Percentiles rank a stretch among this genome's conserved stretches.
phyloP scores from a whole-genome alignment of 2,113 vertebrate genomes.

The Coracopsis vasa region DNA sequence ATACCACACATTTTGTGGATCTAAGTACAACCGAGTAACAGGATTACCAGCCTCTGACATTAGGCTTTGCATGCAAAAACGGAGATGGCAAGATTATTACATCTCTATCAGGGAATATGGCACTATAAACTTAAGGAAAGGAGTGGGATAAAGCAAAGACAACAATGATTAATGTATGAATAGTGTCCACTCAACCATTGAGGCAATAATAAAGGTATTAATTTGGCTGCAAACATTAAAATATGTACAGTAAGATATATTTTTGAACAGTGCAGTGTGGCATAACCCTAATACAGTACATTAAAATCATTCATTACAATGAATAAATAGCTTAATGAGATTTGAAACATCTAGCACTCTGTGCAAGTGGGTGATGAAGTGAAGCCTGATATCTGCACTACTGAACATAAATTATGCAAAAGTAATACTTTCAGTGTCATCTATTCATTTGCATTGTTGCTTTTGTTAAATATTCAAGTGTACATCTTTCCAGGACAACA shows the following conservation, averaged over 20 bases:
- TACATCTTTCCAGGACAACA: constrained; percentile 79
- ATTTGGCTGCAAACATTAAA: constrained; percentile 72
- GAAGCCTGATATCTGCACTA: constrained; percentile 69
- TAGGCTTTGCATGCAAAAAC: background rate
- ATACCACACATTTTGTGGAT: background rate
- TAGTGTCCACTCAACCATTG: constrained; percentile 68
- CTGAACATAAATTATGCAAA: constrained; percentile 82
- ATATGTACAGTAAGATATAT: constrained; percentile 68
- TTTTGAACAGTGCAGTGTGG: constrained; percentile 72
- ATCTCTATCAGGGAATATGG: background rate
- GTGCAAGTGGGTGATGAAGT: constrained; percentile 68
- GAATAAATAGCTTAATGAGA: constrained; percentile 82
- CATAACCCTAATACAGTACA: constrained; percentile 72
- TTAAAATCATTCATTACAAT: constrained; percentile 78
- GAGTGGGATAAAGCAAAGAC: constrained; percentile 9
- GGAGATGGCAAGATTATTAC: background rate
- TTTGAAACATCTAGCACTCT: constrained; percentile 66
- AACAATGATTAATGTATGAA: constrained; percentile 70
- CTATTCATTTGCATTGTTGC: constrained; percentile 70
- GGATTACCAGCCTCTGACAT: background rate
- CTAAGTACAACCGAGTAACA: background rate
- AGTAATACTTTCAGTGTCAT: constrained; percentile 75
- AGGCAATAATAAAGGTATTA: constrained; percentile 75
- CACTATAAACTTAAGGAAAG: background rate
- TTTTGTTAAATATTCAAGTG: constrained; percentile 83